Evolutionary conservation across 2,797 vertebrate genomes (phyloP).

Genomic region (Pangasius krempfi): DNA sequence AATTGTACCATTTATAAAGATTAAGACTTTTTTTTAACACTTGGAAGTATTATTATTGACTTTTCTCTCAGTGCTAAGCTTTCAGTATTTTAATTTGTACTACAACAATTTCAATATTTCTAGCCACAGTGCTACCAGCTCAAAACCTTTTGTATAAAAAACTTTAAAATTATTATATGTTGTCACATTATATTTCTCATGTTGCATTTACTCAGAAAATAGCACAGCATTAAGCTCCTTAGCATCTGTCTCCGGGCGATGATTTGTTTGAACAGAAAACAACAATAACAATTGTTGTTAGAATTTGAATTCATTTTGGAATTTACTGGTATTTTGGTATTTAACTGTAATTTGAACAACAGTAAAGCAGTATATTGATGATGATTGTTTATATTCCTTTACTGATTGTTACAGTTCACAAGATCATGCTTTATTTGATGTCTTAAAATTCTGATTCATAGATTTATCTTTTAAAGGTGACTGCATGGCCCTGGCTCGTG

Average conservation of each 20-base stretch:
- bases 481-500: not conserved
- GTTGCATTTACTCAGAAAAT: not conserved
- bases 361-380: not conserved
- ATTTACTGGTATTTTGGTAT: not conserved
- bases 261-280: not conserved
- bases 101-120: not conserved
- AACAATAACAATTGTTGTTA: not conserved
- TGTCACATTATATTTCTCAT: not conserved
- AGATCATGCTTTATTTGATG: not conserved
- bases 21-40: not conserved
- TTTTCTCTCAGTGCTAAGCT: not conserved
- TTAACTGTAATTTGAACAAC: not conserved
- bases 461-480: not conserved
- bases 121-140: not conserved
- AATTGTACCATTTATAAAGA: not conserved
- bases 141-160: not conserved
- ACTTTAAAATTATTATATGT: not conserved
- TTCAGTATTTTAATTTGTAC: not conserved
- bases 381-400: not conserved
- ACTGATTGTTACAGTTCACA: not conserved
- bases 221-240: not conserved
- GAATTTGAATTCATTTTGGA: not conserved
- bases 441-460: not conserved
- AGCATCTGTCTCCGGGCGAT: too few species aligned
- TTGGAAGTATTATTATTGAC: not conserved